These are phyloP conservation scores for Chelon auratus DNA, from an alignment of 2,797 vertebrate species.

Conservation along the genomic window DNA sequence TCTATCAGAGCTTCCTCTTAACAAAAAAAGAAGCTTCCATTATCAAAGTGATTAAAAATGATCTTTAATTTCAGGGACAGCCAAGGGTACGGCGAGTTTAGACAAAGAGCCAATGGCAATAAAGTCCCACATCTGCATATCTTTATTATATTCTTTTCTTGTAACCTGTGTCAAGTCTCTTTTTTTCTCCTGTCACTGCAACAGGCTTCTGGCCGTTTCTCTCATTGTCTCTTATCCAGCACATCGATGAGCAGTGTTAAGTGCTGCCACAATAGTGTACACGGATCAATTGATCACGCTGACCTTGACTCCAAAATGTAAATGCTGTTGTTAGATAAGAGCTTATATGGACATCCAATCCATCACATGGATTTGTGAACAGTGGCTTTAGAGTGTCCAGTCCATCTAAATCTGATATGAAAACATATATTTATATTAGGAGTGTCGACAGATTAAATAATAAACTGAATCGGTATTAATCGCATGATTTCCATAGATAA, in stretches of 20 bases:
- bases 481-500: too few species aligned
- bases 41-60: constrained; percentile 87
- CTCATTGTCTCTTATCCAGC: background rate
- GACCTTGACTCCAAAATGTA: constrained; percentile 58
- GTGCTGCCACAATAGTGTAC: constrained; percentile 36
- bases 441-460: background rate
- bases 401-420: constrained; percentile 3
- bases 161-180: constrained; percentile 17
- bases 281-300: constrained; percentile 59
- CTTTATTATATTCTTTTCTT: constrained; percentile 34
- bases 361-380: constrained; percentile 18
- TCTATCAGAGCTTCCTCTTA: constrained; percentile 83
- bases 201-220: background rate
- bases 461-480: too few species aligned
- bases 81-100: constrained; percentile 74
- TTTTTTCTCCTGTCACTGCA: background rate
- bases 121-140: constrained; percentile 59
- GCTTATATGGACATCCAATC: constrained; percentile 30
- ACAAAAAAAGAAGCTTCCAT: constrained; percentile 83
- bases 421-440: too few species aligned
- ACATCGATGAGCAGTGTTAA: constrained; percentile 39
- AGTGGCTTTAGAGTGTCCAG: background rate
- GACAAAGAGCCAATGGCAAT: constrained; percentile 65
- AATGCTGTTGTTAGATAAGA: constrained; percentile 56
- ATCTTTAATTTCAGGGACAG: constrained; percentile 82